A percentile compares a stretch with the other conserved stretches of the same genome.
Evolutionary conservation across 2,113 vertebrate species (phyloP).

Genomic region (Brachionichthys hirsutus): DNA sequence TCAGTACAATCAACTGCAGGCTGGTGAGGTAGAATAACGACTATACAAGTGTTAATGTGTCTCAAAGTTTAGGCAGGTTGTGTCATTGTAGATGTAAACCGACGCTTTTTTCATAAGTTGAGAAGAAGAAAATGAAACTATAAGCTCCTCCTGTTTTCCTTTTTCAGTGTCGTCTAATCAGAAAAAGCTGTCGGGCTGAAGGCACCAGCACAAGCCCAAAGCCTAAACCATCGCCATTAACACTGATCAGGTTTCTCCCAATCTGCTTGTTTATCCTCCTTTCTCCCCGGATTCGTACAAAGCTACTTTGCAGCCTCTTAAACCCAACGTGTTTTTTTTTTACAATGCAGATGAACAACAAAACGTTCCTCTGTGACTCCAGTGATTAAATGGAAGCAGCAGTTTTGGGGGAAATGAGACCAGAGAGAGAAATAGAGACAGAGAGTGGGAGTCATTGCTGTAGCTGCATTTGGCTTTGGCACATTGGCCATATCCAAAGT

Average conservation of each 20-base stretch:
- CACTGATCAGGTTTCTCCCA: conserved; percentile 71
- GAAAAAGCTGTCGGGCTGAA: conserved; percentile 44
- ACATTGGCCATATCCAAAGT: conserved; percentile 68
- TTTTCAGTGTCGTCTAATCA: conserved; percentile 47
- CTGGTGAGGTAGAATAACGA: too few relatives aligned
- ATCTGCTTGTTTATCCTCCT: conserved; percentile 74
- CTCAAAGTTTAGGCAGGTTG: conserved; percentile 8
- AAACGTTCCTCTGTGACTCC: conserved; percentile 62
- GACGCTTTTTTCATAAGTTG: conserved; percentile 12
- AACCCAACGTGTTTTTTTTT: conserved; percentile 57
- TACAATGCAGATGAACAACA: conserved; percentile 56
- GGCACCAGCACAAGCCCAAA: conserved; percentile 57
- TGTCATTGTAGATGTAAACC: background rate
- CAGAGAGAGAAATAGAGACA: conserved; percentile 21
- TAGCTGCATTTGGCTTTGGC: conserved; percentile 59
- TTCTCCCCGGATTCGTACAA: conserved; percentile 66
- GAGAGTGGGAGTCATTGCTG: conserved; percentile 36
- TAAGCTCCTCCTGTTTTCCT: background rate
- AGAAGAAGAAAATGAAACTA: background rate
- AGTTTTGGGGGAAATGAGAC: conserved; percentile 50
- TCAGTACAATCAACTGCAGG: background rate
- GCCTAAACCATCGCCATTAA: conserved; percentile 66
- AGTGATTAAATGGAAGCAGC: conserved; percentile 65
- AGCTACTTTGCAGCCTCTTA: conserved; percentile 70
- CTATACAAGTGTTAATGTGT: too few relatives aligned